Base-by-base conservation (phyloP, 2,113 vertebrate genomes). In the Recurvirostra avosetta region DNA sequence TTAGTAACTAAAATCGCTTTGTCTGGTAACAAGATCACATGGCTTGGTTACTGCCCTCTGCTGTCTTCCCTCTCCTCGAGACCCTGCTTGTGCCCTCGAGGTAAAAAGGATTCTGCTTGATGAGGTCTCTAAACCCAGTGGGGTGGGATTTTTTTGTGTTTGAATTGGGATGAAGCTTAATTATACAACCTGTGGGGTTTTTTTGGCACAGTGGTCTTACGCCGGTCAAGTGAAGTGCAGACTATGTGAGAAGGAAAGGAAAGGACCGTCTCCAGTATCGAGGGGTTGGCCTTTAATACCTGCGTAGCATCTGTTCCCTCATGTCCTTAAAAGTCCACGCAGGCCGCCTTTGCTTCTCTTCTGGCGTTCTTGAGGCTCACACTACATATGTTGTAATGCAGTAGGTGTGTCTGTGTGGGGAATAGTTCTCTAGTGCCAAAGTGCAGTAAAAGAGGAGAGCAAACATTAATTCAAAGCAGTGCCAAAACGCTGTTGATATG, bases 331-430 rank as follows among this genome's bases (percentile, higher is more conserved):
- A 87, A 75, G 55, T 71, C 40, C n/a, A 1, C 1, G 7, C 0
- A 2, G 59, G 77, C 82, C 73, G 90, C 36, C 50, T 88, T 87
- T 0, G 1, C 81, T 89, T 62, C 66, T 79, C 45, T 23, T 49
- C 58, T 55, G 73, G 62, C 62, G 6, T 79, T 87, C 80, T 70
- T 17, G 80, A 95, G 81, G 86, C 86, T 87, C 81, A 5, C 27
- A 4, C 70, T 82, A 74, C 41, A 0, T 70, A 4, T 88, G 91
- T 96, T 91, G 86, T 92, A 95, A 95, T 0, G 6, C 58, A 41
- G 3, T 96, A 97, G 95, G 95, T 92, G 94, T 96, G 97, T 95
- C 94, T 93, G 66, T 95, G 67, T 58, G 72, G 89, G 73, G 92
- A 96, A 62, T 68, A 29, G 83, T 81, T 97, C 58, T 70, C 74